phyloP scores from a whole-genome alignment of 2,797 vertebrate genomes.

The Platalea minor region DNA sequence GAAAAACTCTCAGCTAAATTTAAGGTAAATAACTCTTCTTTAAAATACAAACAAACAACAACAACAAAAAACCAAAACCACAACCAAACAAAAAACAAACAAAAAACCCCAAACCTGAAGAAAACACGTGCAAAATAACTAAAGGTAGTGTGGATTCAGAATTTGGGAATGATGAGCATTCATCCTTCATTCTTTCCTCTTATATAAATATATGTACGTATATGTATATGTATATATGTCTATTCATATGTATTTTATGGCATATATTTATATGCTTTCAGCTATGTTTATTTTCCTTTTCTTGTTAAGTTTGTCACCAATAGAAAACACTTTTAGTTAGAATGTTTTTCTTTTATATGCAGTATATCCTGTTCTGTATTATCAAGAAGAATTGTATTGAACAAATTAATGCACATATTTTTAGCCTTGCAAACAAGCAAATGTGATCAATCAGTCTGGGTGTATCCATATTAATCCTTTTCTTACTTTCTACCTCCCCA shows the following conservation, averaged over 20 bases:
- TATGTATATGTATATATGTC: background rate
- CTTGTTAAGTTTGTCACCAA: background rate
- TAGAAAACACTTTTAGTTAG: background rate
- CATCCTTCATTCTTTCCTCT: background rate
- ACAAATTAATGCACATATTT: background rate
- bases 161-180: background rate
- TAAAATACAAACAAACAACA: background rate
- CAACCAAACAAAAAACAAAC: no score
- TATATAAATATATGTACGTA: background rate
- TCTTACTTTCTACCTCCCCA: background rate
- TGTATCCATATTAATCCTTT: background rate
- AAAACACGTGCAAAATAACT: background rate
- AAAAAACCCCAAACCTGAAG: background rate
- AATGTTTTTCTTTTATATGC: background rate
- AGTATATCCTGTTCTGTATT: background rate
- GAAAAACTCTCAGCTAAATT: background rate
- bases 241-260: background rate
- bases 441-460: background rate
- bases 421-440: background rate
- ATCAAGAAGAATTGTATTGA: background rate
- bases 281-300: background rate
- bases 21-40: background rate
- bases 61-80: no score
- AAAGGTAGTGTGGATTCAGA: background rate
- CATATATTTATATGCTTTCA: background rate